Conservation (phyloP, 1,140 invertebrate genomes). For the Bombus superbus region DNA sequence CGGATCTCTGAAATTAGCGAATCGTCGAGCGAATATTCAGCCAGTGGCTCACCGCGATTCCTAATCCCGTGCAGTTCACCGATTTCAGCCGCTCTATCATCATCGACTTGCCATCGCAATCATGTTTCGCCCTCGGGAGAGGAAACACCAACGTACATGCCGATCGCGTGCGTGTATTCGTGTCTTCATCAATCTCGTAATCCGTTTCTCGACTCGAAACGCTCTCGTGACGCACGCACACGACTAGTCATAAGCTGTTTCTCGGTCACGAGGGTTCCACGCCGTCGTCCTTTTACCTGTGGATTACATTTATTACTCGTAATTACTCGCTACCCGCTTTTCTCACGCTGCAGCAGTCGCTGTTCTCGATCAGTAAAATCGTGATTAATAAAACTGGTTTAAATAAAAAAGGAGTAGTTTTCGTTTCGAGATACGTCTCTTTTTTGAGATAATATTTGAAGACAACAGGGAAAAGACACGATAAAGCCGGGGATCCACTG, state of each 20-base stretch:
- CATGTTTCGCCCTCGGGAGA: neutral
- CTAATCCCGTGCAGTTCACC: slow-evolving; percentile 51
- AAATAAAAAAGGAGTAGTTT: neutral
- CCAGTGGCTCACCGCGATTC: slow-evolving; percentile 30
- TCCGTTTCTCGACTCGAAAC: slow-evolving; percentile 2
- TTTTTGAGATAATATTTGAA: neutral
- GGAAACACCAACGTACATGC: neutral
- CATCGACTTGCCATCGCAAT: slow-evolving; percentile 52
- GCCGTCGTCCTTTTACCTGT: neutral
- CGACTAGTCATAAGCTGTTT: neutral
- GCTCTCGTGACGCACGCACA: slow-evolving; percentile 46
- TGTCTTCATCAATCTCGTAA: slow-evolving; percentile 22
- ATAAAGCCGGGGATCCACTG: neutral
- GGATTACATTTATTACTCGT: slow-evolving; percentile 11
- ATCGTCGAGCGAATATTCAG: slow-evolving; percentile 49
- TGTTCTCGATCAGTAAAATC: no score
- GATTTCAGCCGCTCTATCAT: slow-evolving; percentile 58
- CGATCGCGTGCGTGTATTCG: neutral
- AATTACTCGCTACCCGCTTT: neutral
- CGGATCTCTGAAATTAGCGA: slow-evolving; percentile 59
- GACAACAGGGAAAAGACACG: neutral
- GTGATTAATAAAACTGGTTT: neutral
- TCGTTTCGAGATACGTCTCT: neutral
- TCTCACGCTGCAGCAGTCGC: no score
- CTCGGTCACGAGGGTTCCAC: slow-evolving; percentile 14